Evolutionary conservation across 2,797 vertebrate species (phyloP), one percentile per base, ranked within the genome.

Genomic region (Petrocephalus sullivani): DNA sequence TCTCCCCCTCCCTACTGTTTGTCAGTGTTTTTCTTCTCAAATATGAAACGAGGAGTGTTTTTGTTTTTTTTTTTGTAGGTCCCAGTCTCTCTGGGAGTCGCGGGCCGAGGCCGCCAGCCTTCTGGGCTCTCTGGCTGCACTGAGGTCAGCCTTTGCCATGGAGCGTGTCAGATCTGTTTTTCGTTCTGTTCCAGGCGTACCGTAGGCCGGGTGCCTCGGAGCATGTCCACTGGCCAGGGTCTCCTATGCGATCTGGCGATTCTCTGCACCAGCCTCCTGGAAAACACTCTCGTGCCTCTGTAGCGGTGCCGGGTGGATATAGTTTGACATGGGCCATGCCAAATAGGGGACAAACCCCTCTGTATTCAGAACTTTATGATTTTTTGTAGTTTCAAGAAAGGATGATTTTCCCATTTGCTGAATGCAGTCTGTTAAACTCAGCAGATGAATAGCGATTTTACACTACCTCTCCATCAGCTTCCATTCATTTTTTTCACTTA

Each of bases 361-460:
- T 53, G 37, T 19, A 16, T 3, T 71, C 33, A 60, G 14, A 37
- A 71, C 3, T n/a, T 81, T 28, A 78, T 4, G 14, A 14, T 75
- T 46, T 83, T 28, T 46, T 60, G 56, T 16, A 60, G 16, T 28
- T 8, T 88, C 7, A 12, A 60, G 28, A 82, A 56, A 82, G 14
- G 14, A n/a, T 57, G 19, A n/a, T 46, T 87, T 46, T 60, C 4
- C 78, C 37, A 60, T 88, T 88, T 51, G 75, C 54, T 88, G 82
- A 58, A 88, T 78, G 37, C 67, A 16, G 28, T 83, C 21, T 51
- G 21, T 84, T 84, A 84, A 84, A 84, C 54, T 51, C 67, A 53
- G 33, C 67, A 75, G 16, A 41, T 41, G 16, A 71, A 84, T 54
- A 53, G 53, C 49, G 23, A 54, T 51, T 51, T 8, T 28, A 10